phyloP scores from a whole-genome alignment of 2,797 vertebrate genomes.

The Artibeus lituratus region DNA sequence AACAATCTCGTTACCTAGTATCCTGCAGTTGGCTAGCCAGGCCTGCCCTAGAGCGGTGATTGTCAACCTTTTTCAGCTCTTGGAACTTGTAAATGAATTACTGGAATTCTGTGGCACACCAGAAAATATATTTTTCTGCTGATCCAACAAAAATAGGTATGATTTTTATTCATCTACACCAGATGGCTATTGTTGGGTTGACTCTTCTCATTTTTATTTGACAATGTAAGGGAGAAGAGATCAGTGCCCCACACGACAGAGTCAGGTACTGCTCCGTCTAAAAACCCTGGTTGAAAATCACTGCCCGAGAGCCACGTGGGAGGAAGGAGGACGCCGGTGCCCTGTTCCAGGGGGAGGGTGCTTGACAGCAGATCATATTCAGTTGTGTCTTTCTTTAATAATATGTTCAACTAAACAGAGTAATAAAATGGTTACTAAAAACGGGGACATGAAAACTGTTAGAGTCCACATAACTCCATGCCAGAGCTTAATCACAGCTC shows the following conservation, averaged over 20 bases:
- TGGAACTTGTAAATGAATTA: not conserved
- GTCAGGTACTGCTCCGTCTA: not conserved
- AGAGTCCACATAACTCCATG: not conserved
- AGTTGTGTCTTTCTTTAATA: constrained; percentile 65
- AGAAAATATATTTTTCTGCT: not conserved
- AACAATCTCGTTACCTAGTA: constrained; percentile 69
- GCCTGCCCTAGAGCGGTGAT: not conserved
- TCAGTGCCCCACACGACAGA: not conserved
- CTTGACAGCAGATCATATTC: constrained; percentile 14
- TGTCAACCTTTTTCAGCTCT: not conserved
- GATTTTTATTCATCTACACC: not conserved
- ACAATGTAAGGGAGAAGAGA: not conserved
- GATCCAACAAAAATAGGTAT: not conserved
- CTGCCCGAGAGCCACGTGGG: not conserved
- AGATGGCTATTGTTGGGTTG: not conserved
- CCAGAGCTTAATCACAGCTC: not conserved
- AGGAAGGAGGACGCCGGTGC: not conserved
- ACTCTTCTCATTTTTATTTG: not conserved
- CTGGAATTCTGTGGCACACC: not conserved
- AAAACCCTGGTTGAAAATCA: not conserved
- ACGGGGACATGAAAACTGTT: not conserved
- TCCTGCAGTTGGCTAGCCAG: not conserved
- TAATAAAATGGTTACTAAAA: not conserved
- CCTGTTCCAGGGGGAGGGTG: constrained; percentile 20
- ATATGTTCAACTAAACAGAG: not conserved